Conservation (phyloP, 1,140 invertebrate species). For the Drosophila pruinosa region DNA sequence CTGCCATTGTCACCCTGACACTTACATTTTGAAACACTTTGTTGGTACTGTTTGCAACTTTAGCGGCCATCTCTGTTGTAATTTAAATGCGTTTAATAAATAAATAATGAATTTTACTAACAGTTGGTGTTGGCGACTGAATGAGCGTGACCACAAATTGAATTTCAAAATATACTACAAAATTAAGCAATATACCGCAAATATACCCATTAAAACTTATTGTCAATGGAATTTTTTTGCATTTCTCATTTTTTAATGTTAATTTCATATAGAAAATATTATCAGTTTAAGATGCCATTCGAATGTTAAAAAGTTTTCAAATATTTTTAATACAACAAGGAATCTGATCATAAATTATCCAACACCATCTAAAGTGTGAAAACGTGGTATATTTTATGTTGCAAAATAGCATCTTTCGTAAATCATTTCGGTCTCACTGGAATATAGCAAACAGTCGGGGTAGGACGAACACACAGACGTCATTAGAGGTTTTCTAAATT, state of each 20-base stretch:
- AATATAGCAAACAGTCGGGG: constrained; percentile 37
- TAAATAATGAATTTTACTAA: constrained; percentile 47
- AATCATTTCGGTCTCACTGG: constrained; percentile 1
- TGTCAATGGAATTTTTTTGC: no score
- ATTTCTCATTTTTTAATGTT: no score
- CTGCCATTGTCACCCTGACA: neutral
- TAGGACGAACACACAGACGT: constrained; percentile 31
- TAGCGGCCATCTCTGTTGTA: constrained; percentile 64
- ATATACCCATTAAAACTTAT: no score
- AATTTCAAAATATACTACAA: neutral
- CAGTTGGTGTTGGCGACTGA: constrained; percentile 46
- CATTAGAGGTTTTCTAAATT: constrained; percentile 40
- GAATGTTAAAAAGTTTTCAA: no score
- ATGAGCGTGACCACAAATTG: neutral
- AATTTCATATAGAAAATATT: no score
- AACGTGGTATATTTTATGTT: no score
- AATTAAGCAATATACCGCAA: neutral
- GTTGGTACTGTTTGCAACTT: constrained; percentile 67
- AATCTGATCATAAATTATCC: no score
- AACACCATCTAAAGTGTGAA: no score
- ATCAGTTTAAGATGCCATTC: no score
- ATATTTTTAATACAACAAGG: no score
- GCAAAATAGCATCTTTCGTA: neutral
- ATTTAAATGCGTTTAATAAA: constrained; percentile 50
- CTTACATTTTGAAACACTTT: constrained; percentile 78